A percentile compares a stretch with the other conserved stretches of the same genome.
Evolutionary conservation across 2,888 invertebrate species (phyloP).

Genomic region (Parnassius orleans): DNA sequence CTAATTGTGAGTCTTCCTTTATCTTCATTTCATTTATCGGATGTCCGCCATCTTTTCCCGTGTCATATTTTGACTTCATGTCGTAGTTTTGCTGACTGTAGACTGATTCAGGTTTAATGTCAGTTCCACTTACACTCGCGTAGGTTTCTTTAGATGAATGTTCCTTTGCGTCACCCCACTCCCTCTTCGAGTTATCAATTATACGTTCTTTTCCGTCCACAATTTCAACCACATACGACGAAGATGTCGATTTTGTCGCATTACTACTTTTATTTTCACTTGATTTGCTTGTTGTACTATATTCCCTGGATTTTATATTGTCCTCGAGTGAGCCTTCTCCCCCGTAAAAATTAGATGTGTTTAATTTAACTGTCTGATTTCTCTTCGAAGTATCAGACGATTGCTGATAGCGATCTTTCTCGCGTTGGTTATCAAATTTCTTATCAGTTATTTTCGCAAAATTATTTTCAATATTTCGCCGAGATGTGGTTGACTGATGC

Average conservation of each 20-base stretch:
- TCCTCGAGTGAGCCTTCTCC: slow-evolving; percentile 61
- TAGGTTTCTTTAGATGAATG: slow-evolving; percentile 74
- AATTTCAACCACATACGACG: slow-evolving; percentile 84
- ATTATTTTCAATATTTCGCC: slow-evolving; percentile 37
- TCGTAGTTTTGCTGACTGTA: slow-evolving; percentile 77
- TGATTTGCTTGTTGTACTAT: slow-evolving; percentile 62
- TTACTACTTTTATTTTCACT: slow-evolving; percentile 79
- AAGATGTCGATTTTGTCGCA: slow-evolving; percentile 81
- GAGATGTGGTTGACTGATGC: slow-evolving; percentile 38
- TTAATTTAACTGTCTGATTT: slow-evolving; percentile 53
- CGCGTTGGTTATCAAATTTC: slow-evolving; percentile 52
- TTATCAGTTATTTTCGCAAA: slow-evolving; percentile 41
- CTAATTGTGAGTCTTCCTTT: slow-evolving; percentile 64
- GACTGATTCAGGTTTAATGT: slow-evolving; percentile 79
- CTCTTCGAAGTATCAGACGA: slow-evolving; percentile 53
- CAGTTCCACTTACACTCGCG: slow-evolving; percentile 78
- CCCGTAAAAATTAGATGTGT: slow-evolving; percentile 64
- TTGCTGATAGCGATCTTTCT: slow-evolving; percentile 53
- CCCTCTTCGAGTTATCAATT: slow-evolving; percentile 80
- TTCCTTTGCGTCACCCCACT: slow-evolving; percentile 77
- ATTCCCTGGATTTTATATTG: slow-evolving; percentile 58
- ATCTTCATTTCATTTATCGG: slow-evolving; percentile 63
- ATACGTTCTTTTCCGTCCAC: slow-evolving; percentile 84
- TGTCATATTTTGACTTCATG: slow-evolving; percentile 79
- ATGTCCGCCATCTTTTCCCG: slow-evolving; percentile 75